These are phyloP conservation scores for Sinopyrophorus schimmeli DNA, from an alignment of 2,888 invertebrate genomes.

Conservation along the genomic window DNA sequence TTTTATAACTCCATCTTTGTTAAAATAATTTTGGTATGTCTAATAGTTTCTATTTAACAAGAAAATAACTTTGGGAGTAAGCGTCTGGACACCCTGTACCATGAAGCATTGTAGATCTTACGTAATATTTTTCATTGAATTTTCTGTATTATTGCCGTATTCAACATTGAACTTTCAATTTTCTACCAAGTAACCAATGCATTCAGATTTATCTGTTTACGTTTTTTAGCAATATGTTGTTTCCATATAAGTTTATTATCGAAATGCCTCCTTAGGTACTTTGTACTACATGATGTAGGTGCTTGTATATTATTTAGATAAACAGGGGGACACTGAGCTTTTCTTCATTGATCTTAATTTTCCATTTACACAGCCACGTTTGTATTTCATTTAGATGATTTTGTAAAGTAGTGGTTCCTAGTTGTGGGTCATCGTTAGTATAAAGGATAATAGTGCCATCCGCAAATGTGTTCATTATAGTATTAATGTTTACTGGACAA, in stretches of 20 bases:
- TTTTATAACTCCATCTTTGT: too few species aligned
- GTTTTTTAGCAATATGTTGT: not conserved
- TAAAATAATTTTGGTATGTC: too few species aligned
- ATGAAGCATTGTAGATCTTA: too few species aligned
- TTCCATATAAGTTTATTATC: constrained; percentile 4
- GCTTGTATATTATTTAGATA: not conserved
- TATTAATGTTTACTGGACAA: not conserved
- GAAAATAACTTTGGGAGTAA: too few species aligned
- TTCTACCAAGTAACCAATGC: too few species aligned
- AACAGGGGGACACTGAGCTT: constrained; percentile 1
- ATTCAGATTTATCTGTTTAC: constrained; percentile 1
- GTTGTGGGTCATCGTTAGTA: not conserved
- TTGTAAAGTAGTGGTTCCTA: not conserved
- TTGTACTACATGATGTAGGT: too few species aligned
- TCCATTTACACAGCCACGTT: not conserved
- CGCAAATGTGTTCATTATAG: not conserved
- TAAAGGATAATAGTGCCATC: constrained; percentile 1
- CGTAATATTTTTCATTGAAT: too few species aligned
- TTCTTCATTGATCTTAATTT: constrained; percentile 1
- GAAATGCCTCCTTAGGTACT: constrained; percentile 3
- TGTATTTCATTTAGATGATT: constrained; percentile 4
- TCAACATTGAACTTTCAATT: too few species aligned
- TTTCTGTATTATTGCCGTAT: too few species aligned
- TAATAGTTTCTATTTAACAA: too few species aligned
- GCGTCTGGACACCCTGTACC: too few species aligned